These are phyloP conservation scores for Stichopus chloronotus DNA, from an alignment of 35 echinoderm and acorn worm genomes.

Conservation along the genomic window DNA sequence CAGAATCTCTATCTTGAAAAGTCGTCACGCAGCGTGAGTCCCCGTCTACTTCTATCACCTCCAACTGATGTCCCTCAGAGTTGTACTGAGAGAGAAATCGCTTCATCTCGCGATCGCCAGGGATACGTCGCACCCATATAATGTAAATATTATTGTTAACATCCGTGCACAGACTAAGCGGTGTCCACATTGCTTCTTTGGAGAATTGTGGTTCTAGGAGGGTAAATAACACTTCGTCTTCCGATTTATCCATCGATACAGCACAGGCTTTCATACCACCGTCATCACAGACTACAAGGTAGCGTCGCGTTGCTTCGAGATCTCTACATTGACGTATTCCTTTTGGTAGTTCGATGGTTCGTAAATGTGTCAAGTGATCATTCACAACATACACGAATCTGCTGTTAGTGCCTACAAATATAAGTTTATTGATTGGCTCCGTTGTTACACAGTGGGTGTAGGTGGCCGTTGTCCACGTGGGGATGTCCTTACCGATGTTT, in stretches of 20 bases:
- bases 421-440: constrained; percentile 9
- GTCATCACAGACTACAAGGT: not conserved
- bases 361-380: not conserved
- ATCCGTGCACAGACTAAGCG: not conserved
- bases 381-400: not conserved
- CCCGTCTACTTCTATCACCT: not conserved
- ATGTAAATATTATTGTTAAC: not conserved
- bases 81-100: not conserved
- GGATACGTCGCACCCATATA: not conserved
- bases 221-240: not conserved
- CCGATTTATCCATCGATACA: not conserved
- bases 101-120: not conserved
- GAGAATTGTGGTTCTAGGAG: not conserved
- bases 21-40: not conserved
- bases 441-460: not conserved
- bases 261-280: not conserved
- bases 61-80: not conserved
- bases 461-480: not conserved
- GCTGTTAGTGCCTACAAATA: not conserved
- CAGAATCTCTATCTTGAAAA: not conserved
- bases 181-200: not conserved
- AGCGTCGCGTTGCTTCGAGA: not conserved
- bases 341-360: not conserved
- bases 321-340: not conserved
- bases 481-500: not conserved